Conservation (phyloP, 1,140 invertebrate species). For the Panulirus ornatus region DNA sequence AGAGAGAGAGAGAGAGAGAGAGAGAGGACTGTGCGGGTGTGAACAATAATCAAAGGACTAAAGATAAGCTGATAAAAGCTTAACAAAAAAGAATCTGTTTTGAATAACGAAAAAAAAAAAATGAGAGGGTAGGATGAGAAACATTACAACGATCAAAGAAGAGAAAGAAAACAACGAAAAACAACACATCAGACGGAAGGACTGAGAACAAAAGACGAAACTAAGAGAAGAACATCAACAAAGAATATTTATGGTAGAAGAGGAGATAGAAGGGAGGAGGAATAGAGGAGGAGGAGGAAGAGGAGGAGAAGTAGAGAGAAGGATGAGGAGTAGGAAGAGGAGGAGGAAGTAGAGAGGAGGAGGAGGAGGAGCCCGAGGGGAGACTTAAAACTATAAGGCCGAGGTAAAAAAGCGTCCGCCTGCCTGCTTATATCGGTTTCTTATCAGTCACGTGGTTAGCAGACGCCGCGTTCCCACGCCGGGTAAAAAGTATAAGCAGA, state of each 20-base stretch:
- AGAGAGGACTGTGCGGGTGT: not conserved
- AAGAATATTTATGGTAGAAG: too few relatives aligned
- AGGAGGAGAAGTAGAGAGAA: not conserved
- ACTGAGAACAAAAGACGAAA: not conserved
- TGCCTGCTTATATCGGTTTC: constrained; percentile 68
- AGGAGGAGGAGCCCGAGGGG: not conserved
- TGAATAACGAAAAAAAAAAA: not conserved
- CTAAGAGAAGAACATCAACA: not conserved
- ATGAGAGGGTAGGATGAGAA: not conserved
- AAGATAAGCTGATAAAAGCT: too few relatives aligned
- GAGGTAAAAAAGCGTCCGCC: not conserved
- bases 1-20: constrained; percentile 13
- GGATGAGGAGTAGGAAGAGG: constrained; percentile 7
- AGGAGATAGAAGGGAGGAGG: not conserved
- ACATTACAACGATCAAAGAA: not conserved
- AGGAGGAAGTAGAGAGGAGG: not conserved
- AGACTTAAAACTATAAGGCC: not conserved
- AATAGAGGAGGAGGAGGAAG: not conserved
- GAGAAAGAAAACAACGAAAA: not conserved
- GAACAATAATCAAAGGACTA: too few relatives aligned
- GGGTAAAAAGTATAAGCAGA: constrained; percentile 69
- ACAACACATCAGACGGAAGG: not conserved
- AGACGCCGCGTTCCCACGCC: constrained; percentile 58
- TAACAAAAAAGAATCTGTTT: too few relatives aligned
- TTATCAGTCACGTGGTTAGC: constrained; percentile 64